Evolutionary conservation across 2,113 vertebrate genomes (phyloP), one percentile per base, ranked within the genome.

Genomic region (Siniperca knerii): DNA sequence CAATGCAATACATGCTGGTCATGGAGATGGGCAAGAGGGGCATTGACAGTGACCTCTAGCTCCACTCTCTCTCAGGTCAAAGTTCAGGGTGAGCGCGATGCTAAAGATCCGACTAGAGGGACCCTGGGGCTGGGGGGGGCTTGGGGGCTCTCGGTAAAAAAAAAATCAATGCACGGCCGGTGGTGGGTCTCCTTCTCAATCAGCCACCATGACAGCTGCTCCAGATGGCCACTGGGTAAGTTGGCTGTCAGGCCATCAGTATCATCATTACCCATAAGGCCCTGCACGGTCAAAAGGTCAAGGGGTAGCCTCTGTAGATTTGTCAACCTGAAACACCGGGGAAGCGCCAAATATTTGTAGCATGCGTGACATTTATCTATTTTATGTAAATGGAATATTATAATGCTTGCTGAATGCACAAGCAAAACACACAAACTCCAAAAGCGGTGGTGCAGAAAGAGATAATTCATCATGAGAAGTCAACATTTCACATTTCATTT

Each of bases 151-250:
- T 50, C 50, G 33, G 55, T 61, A 52, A 78, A 83, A 52, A 78
- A 83, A 92, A 87, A 94, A 92, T 94, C 91, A 92, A 94, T 95
- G 89, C 75, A 74, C 92, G 87, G 86, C 74, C 76, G 67, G 83
- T 90, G 84, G 91, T 85, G 79, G 91, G 88, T 94, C 93, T 94
- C 84, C 93, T 94, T 95, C 93, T 96, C 95, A 92, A 95, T 95
- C 95, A 95, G 92, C 89, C 65, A 50, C 88, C 20, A 40, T 94
- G 95, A 95, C 94, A 96, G 90, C 89, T 85, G 68, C 92, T 94
- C 95, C 95, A 96, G 95, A 96, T 96, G 95, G 94, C 94, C 90
- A 89, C 88, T 92, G 94, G 93, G 90, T 81, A 85, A 89, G 89
- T 81, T 90, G 87, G 87, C 87, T 93, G 93, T 93, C 93, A 93